Evolutionary conservation across 2,113 vertebrate species (phyloP).

Genomic region (Macrotus californicus): DNA sequence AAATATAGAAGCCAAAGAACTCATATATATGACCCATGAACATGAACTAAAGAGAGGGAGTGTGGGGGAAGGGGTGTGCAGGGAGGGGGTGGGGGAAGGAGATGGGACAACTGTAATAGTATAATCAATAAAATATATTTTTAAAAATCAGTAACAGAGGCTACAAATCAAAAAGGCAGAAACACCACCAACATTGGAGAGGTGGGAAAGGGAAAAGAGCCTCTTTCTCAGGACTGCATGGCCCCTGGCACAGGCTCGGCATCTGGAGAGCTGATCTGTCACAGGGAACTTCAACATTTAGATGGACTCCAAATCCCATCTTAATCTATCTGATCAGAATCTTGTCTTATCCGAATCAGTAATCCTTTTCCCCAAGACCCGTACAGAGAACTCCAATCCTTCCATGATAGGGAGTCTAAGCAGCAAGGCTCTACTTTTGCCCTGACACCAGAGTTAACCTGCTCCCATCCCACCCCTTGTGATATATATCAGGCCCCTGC

Average conservation of each 20-base stretch:
- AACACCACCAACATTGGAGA: constrained; percentile 40
- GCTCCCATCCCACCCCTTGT: constrained; percentile 23
- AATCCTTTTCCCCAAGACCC: constrained; percentile 17
- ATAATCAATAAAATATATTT: too few species aligned
- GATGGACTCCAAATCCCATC: constrained; percentile 24
- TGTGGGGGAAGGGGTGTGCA: too few species aligned
- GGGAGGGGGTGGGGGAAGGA: too few species aligned
- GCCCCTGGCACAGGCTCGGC: constrained; percentile 27
- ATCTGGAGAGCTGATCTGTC: background rate
- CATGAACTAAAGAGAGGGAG: too few species aligned
- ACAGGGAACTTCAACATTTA: constrained; percentile 24
- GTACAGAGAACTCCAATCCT: constrained; percentile 2
- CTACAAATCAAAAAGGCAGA: constrained; percentile 49
- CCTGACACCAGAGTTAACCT: constrained; percentile 39
- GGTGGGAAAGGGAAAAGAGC: constrained; percentile 30
- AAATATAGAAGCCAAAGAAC: too few species aligned
- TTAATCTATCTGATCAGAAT: constrained; percentile 16
- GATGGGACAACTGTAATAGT: too few species aligned
- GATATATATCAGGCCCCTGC: background rate
- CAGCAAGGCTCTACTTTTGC: background rate
- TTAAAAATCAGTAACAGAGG: constrained; percentile 36
- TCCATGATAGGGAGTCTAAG: background rate
- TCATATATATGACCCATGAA: too few species aligned
- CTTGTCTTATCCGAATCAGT: background rate
- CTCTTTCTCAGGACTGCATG: constrained; percentile 33